Evolutionary conservation across 2,888 invertebrate genomes (phyloP).

Genomic region (Trachelus iudaicus): DNA sequence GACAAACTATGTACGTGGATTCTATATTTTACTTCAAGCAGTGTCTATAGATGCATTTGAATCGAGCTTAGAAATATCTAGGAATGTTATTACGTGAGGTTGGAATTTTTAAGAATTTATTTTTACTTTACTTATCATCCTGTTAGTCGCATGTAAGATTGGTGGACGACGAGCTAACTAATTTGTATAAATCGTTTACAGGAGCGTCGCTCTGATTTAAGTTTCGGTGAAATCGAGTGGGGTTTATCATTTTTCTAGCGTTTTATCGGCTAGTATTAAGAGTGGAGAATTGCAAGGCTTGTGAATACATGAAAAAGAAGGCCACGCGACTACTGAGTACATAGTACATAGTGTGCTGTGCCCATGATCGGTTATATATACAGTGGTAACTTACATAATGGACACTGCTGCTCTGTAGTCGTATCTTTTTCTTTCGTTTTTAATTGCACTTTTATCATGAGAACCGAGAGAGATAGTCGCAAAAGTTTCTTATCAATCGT

Average conservation of each 20-base stretch:
- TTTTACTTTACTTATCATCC: neutral
- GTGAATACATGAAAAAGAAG: neutral
- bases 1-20: neutral
- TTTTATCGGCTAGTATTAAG: neutral
- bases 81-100: neutral
- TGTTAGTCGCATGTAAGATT: neutral
- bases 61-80: neutral
- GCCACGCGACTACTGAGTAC: neutral
- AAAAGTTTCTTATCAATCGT: neutral
- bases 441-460: neutral
- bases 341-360: neutral
- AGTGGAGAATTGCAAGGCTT: neutral
- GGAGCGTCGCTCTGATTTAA: neutral
- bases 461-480: neutral
- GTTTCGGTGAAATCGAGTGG: neutral
- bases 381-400: constrained; percentile 27
- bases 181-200: neutral
- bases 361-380: neutral
- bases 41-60: neutral
- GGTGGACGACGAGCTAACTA: neutral
- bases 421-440: constrained; percentile 21
- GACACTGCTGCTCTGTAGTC: constrained; percentile 32
- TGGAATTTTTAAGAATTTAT: neutral
- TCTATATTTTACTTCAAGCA: neutral
- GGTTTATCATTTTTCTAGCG: neutral